Evolutionary conservation across 2,888 invertebrate species (phyloP), one percentile per base, ranked within the genome.

Genomic region (Invenusta paracnida): DNA sequence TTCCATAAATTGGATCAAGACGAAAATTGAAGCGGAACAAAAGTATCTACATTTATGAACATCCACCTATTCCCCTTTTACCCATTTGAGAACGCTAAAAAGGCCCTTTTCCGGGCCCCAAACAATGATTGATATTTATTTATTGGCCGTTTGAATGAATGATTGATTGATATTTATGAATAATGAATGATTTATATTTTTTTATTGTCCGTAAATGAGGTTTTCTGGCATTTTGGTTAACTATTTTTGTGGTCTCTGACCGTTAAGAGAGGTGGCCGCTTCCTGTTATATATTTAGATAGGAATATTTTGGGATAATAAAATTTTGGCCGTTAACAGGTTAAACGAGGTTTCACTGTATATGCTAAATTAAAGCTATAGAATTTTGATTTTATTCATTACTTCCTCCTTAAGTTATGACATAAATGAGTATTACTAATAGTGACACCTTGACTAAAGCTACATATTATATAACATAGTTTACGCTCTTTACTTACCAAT

Each of bases 21-120:
- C 73, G 73, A 73, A 73, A 73, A 73, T 73, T 73, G 11, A 23
- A n/a, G 73, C 73, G 25, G 73, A 73, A 25, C 73, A 73, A n/a
- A 73, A 73, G 25, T 73, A 73, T 73, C 73, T n/a, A n/a, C 73
- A 73, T n/a, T 73, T 5, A 73, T 73, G 48, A 48, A 48, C 48
- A 48, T 48, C 48, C 48, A 48, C 48, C 48, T 48, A 48, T 48
- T 48, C 48, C 48, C 48, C 48, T 48, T 48, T 48, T 48, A n/a
- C n/a, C n/a, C n/a, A n/a, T n/a, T n/a, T n/a, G n/a, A 48, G 17
- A 17, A 48, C 5, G 11, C 11, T 17, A 48, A 48, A 48, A 48
- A 48, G 48, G 48, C 17, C 48, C 48, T 48, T 48, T 48, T 48
- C 48, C 5, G 48, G 48, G 17, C 48, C 5, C 48, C 48, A 48